A percentile compares a stretch with the other conserved stretches of the same genome.
phyloP scores from a whole-genome alignment of 2,113 vertebrate species.

The Phoenicopterus ruber region DNA sequence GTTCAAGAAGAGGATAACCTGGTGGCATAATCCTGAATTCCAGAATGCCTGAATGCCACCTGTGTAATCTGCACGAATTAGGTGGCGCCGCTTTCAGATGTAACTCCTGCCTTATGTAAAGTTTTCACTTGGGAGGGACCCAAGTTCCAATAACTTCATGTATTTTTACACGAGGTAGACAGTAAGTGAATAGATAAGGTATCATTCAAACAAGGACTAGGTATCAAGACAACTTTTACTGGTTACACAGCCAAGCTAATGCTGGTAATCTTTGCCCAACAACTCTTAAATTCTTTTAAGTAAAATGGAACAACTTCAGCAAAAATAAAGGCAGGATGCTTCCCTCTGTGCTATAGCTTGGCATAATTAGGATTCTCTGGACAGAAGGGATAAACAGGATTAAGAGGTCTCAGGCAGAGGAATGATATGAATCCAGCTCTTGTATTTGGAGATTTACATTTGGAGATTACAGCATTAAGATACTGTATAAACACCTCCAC shows the following conservation, averaged over 20 bases:
- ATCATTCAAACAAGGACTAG: neutral
- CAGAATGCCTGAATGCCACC: neutral
- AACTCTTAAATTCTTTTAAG: neutral
- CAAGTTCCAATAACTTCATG: neutral
- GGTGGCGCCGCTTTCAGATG: fast-evolving
- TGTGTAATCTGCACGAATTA: neutral
- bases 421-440: neutral
- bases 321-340: neutral
- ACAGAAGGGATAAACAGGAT: neutral
- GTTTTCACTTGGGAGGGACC: neutral
- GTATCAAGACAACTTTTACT: neutral
- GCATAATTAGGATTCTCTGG: neutral
- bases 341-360: neutral
- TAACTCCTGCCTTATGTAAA: neutral
- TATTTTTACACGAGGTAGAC: neutral
- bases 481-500: neutral
- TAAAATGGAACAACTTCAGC: neutral
- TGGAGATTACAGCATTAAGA: neutral
- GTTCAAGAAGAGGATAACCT: neutral
- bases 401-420: neutral
- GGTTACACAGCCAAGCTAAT: neutral
- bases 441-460: neutral
- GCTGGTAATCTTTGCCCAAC: neutral
- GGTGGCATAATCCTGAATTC: neutral
- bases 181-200: neutral